Evolutionary conservation across 1,140 invertebrate species (phyloP).

Genomic region (Mylabris phalerata): DNA sequence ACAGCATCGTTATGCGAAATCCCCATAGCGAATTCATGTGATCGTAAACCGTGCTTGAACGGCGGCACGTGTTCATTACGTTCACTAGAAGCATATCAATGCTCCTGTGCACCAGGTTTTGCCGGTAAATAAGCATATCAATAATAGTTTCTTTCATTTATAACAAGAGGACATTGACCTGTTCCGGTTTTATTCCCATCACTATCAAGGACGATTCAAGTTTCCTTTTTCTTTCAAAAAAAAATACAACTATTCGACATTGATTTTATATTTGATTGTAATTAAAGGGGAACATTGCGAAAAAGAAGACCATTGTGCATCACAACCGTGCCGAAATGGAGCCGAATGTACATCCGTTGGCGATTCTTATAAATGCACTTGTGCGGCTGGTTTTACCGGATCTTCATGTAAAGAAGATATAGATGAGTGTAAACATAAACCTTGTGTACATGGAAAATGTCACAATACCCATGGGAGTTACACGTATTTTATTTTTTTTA

Average conservation of each 20-base stretch:
- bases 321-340: constrained; percentile 79
- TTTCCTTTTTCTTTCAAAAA: background rate
- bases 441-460: constrained; percentile 71
- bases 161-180: too few species aligned
- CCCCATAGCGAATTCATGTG: constrained; percentile 81
- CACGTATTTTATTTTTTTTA: constrained; percentile 49
- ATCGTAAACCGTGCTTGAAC: constrained; percentile 77
- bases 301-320: constrained; percentile 80
- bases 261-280: too few species aligned
- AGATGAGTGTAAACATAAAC: constrained; percentile 73
- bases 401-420: constrained; percentile 81
- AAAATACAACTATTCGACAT: background rate
- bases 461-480: constrained; percentile 86
- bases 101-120: constrained; percentile 75
- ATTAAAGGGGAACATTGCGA: constrained; percentile 77
- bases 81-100: constrained; percentile 71
- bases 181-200: too few species aligned
- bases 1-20: constrained; percentile 91
- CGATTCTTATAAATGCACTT: constrained; percentile 72
- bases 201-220: too few species aligned
- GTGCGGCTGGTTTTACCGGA: constrained; percentile 82
- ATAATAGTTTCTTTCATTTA: too few species aligned
- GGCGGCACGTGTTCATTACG: constrained; percentile 77
- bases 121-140: constrained; percentile 55
- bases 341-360: constrained; percentile 70